Percentiles rank a stretch among this genome's conserved stretches.
Conservation (phyloP, 2,888 invertebrate species). For the Diplazon laetatorius region DNA sequence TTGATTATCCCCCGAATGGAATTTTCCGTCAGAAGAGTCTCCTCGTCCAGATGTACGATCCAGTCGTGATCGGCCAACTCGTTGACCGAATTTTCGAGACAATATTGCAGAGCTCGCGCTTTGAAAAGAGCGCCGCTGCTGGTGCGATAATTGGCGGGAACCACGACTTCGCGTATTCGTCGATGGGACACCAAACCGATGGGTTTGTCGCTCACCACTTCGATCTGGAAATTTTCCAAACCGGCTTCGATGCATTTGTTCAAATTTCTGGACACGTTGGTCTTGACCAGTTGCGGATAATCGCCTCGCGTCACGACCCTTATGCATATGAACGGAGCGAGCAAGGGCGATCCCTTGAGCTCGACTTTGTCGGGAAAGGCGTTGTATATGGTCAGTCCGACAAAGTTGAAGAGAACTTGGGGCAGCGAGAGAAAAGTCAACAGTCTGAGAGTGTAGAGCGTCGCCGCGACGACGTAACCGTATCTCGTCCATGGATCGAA, state of each 20-base stretch:
- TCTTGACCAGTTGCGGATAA: slow-evolving; percentile 94
- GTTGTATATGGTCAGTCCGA: slow-evolving; percentile 94
- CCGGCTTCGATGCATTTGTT: slow-evolving; percentile 94
- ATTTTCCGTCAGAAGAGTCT: slow-evolving; percentile 96
- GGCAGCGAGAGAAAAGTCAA: slow-evolving; percentile 94
- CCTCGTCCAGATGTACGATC: slow-evolving; percentile 99
- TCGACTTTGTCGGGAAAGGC: slow-evolving; percentile 96
- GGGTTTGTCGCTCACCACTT: slow-evolving; percentile 97
- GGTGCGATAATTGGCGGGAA: slow-evolving; percentile 93
- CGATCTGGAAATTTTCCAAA: slow-evolving; percentile 96
- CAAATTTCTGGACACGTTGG: slow-evolving; percentile 93
- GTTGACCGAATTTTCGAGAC: slow-evolving; percentile 95
- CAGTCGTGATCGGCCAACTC: slow-evolving; percentile 93
- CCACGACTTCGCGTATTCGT: slow-evolving; percentile 93
- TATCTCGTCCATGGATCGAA: slow-evolving; percentile 93
- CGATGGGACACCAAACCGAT: slow-evolving; percentile 90
- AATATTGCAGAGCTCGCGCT: slow-evolving; percentile 97
- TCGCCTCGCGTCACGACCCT: slow-evolving; percentile 97
- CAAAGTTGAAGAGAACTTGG: slow-evolving; percentile 94
- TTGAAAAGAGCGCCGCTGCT: slow-evolving; percentile 97
- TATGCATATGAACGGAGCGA: slow-evolving; percentile 97
- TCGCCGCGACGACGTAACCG: slow-evolving; percentile 89
- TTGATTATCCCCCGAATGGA: slow-evolving; percentile 95
- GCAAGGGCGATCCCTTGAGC: slow-evolving; percentile 93
- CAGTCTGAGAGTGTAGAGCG: slow-evolving; percentile 90